These are phyloP conservation scores for Drosophila prostipennis DNA, from an alignment of 2,888 invertebrate genomes.

Conservation along the genomic window DNA sequence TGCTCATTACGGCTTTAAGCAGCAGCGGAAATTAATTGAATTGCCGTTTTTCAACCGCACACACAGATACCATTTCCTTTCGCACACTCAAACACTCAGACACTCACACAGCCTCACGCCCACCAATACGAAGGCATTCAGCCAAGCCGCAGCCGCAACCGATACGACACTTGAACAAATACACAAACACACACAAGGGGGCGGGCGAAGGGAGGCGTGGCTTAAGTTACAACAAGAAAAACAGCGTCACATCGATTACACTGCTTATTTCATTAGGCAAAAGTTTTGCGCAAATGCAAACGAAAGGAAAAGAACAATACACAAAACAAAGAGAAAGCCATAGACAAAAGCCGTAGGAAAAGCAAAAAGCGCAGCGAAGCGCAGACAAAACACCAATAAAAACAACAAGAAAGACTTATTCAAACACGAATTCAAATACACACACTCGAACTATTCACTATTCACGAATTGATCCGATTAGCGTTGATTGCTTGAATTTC, in stretches of 20 bases:
- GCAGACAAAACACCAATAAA: slow-evolving; percentile 16
- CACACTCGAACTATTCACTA: slow-evolving; percentile 51
- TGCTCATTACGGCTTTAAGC: slow-evolving; percentile 76
- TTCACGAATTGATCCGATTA: slow-evolving; percentile 74
- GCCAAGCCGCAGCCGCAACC: slow-evolving; percentile 70
- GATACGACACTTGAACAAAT: slow-evolving; percentile 74
- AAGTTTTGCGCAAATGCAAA: slow-evolving; percentile 63
- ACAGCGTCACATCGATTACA: slow-evolving; percentile 58
- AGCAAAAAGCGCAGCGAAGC: slow-evolving; percentile 42
- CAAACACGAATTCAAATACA: slow-evolving; percentile 20
- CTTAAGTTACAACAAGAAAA: slow-evolving; percentile 45
- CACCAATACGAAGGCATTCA: slow-evolving; percentile 38
- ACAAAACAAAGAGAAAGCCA: slow-evolving; percentile 29
- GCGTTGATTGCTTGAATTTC: slow-evolving; percentile 71
- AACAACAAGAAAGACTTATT: slow-evolving; percentile 48
- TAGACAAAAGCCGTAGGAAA: slow-evolving; percentile 13
- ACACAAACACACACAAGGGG: slow-evolving; percentile 22
- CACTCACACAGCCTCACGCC: slow-evolving; percentile 18
- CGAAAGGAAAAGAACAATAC: slow-evolving; percentile 48
- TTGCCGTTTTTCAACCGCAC: slow-evolving; percentile 72
- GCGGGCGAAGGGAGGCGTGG: background rate
- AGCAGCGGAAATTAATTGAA: slow-evolving; percentile 77
- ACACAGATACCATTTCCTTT: slow-evolving; percentile 41
- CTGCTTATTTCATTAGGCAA: slow-evolving; percentile 71
- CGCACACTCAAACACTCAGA: slow-evolving; percentile 19